These are phyloP conservation scores for Morinoia aosen DNA, from an alignment of 2,888 invertebrate species.

Conservation along the genomic window DNA sequence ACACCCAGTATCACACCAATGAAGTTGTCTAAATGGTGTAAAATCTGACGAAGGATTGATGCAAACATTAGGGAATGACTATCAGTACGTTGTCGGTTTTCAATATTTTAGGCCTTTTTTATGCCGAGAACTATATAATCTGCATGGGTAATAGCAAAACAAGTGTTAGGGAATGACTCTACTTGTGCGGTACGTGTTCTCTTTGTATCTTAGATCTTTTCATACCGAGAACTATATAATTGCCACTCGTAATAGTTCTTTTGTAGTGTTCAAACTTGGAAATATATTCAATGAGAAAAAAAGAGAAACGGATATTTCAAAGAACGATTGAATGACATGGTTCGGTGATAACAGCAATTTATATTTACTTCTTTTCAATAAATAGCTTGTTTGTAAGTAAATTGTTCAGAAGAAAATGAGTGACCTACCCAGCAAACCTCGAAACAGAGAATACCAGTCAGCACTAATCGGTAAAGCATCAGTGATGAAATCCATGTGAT, in stretches of 20 bases:
- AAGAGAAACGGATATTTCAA: neutral
- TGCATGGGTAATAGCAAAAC: too few relatives aligned
- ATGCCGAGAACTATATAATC: too few relatives aligned
- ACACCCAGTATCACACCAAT: slow-evolving; percentile 79
- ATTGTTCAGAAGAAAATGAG: neutral
- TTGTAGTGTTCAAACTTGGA: neutral
- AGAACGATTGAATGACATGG: neutral
- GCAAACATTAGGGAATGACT: slow-evolving; percentile 47
- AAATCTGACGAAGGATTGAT: slow-evolving; percentile 68
- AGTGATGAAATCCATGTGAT: neutral
- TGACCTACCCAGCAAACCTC: neutral
- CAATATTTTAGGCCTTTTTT: too few relatives aligned
- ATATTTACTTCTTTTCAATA: neutral
- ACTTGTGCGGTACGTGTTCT: too few relatives aligned
- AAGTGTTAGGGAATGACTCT: too few relatives aligned
- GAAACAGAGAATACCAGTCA: neutral
- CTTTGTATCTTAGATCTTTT: too few relatives aligned
- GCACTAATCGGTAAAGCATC: neutral
- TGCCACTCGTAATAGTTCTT: neutral
- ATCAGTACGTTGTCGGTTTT: neutral
- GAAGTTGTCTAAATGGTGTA: slow-evolving; percentile 81
- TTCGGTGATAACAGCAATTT: neutral
- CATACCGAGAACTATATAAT: too few relatives aligned
- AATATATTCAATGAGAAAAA: neutral
- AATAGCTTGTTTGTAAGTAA: neutral